Conservation (phyloP, 1,140 invertebrate genomes). For the Eubasilissa regina region DNA sequence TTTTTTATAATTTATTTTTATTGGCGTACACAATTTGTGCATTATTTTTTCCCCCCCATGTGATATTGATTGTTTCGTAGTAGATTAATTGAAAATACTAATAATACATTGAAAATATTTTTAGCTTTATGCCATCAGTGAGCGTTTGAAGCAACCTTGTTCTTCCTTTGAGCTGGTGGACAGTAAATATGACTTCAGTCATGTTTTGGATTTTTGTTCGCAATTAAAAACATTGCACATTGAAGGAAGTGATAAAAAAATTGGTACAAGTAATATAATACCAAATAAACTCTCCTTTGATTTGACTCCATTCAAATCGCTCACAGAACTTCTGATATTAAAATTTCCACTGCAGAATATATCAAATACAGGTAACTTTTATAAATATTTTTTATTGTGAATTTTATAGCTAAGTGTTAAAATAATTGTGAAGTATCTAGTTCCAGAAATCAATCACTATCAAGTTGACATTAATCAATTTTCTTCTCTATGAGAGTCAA, state of each 20-base stretch:
- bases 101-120: too few relatives aligned
- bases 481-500: too few relatives aligned
- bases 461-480: too few relatives aligned
- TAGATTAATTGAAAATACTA: too few relatives aligned
- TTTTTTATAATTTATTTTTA: too few relatives aligned
- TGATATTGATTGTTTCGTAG: too few relatives aligned
- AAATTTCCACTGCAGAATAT: slow-evolving; percentile 78
- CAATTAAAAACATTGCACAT: slow-evolving; percentile 80
- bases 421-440: too few relatives aligned
- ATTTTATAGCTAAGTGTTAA: too few relatives aligned
- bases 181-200: slow-evolving; percentile 85
- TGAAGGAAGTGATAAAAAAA: slow-evolving; percentile 76
- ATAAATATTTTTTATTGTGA: too few relatives aligned
- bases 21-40: too few relatives aligned
- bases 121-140: slow-evolving; percentile 90
- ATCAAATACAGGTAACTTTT: slow-evolving; percentile 72
- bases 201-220: slow-evolving; percentile 91
- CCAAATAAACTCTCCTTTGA: slow-evolving; percentile 87
- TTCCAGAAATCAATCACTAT: too few relatives aligned
- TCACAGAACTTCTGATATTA: slow-evolving; percentile 77
- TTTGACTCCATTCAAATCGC: slow-evolving; percentile 83
- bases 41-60: too few relatives aligned
- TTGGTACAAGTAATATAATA: slow-evolving; percentile 86
- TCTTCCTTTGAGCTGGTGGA: slow-evolving; percentile 81
- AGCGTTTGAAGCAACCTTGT: slow-evolving; percentile 89